Evolutionary conservation across 2,888 invertebrate genomes (phyloP).

Genomic region (Penaeus monodon): DNA sequence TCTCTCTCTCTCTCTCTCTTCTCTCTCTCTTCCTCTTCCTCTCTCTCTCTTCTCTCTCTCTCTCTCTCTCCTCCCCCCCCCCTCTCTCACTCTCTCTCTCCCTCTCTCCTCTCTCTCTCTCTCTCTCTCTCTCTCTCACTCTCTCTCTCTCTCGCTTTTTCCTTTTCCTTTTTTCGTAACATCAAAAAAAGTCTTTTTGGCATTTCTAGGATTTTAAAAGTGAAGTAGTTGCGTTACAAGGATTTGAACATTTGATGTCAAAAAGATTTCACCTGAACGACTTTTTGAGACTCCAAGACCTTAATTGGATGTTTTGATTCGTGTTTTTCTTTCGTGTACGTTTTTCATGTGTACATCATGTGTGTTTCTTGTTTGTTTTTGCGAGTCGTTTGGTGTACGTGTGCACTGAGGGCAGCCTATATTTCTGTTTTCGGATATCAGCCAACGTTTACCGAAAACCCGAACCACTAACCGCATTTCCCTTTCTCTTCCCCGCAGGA

Average conservation of each 20-base stretch:
- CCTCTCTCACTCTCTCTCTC: not conserved
- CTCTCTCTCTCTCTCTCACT: not conserved
- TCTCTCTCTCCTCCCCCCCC: too few species aligned
- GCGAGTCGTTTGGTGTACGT: not conserved
- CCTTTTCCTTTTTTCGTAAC: not conserved
- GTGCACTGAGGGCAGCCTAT: too few species aligned
- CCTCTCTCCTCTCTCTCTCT: slow-evolving; percentile 2
- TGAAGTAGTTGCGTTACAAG: not conserved
- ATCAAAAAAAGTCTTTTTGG: too few species aligned
- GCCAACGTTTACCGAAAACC: too few species aligned
- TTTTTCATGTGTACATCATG: too few species aligned
- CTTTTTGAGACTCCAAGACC: too few species aligned
- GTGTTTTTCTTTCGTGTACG: not conserved
- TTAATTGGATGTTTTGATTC: not conserved
- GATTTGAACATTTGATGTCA: too few species aligned
- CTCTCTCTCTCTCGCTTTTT: not conserved
- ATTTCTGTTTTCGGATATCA: not conserved
- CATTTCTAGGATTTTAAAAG: not conserved
- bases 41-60: too few species aligned
- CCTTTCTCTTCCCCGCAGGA: not conserved
- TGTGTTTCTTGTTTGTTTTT: not conserved
- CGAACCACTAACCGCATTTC: too few species aligned
- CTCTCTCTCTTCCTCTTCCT: too few species aligned
- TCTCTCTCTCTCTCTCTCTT: too few species aligned
- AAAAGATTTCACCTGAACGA: too few species aligned